Base-by-base conservation (phyloP, 2,888 invertebrate genomes). In the Machimus atricapillus region DNA sequence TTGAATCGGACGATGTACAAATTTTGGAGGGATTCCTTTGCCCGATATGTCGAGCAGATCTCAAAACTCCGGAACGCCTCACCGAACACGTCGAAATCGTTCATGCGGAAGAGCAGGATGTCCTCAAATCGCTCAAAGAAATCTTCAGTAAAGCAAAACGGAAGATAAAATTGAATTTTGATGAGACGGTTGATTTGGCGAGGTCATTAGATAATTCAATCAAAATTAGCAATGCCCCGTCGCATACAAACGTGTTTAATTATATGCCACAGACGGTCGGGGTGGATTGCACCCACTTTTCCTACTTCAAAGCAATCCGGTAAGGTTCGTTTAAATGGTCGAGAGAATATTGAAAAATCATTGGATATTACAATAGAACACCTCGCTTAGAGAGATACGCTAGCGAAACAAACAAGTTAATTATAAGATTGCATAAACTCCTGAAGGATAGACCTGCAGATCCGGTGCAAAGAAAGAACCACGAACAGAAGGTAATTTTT, bases 21-120 rank as follows among this genome's bases (percentile, higher is more conserved):
- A 96, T 97, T 89, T 93, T 97, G 88, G 98, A 99, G 93, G 99
- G 99, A 6, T 98, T 99, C 91, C 93, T 99, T 12, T 99, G 99
- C 92, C 98, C 99, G 0, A 97, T 98, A 90, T 99, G 99, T 91
- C 96, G 97, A 93, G 95, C 96, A 58, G 98, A 99, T 92, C 94
- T 98, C 78, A 96, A 97, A 91, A 96, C 97, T 16, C 96, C 97
- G 7, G 94, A 95, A 85, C 96, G 96, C 91, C 94, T 99, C 87
- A 96, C 97, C 86, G 94, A 95, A 89, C 99, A 99, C 93, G 98
- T 98, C 91, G 97, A 98, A 92, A 96, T 96, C 88, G 94, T 95
- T 86, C 98, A 99, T 92, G 95, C 96, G 87, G 97, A 98, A 91
- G 97, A 97, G 90, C 96, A 97, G 90, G 97, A 97, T 92, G 95